Conservation (phyloP, 1,140 invertebrate genomes). For the Ceratitis capitata region DNA sequence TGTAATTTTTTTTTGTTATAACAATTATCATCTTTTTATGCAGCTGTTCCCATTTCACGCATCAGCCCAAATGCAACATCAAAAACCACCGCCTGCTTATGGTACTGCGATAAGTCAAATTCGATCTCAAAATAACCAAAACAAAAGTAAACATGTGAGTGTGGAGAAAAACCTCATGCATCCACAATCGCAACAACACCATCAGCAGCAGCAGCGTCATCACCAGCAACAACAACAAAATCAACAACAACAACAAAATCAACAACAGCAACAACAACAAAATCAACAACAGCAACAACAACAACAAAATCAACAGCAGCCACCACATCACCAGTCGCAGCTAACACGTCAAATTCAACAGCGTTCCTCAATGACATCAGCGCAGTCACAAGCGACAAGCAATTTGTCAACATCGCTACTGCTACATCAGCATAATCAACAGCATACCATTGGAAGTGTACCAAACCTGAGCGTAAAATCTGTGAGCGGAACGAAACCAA, state of each 20-base stretch:
- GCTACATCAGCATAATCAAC: neutral
- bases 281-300: constrained; percentile 30
- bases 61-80: constrained; percentile 49
- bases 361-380: neutral
- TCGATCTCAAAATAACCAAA: constrained; percentile 65
- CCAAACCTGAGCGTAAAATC: neutral
- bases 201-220: neutral
- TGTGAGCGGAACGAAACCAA: neutral
- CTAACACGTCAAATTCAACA: neutral
- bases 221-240: neutral
- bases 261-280: neutral
- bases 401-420: neutral
- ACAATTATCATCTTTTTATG: neutral
- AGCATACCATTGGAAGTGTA: neutral
- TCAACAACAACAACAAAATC: neutral
- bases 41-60: constrained; percentile 58
- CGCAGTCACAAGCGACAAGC: neutral
- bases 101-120: constrained; percentile 65
- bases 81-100: constrained; percentile 63
- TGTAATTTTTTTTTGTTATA: neutral
- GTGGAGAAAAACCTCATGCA: constrained; percentile 1
- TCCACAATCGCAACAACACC: constrained; percentile 19
- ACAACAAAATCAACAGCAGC: constrained; percentile 1
- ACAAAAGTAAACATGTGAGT: constrained; percentile 51
- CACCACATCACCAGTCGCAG: neutral